These are phyloP conservation scores for Chloropsis hardwickii DNA, from an alignment of 2,113 vertebrate species.

Conservation along the genomic window DNA sequence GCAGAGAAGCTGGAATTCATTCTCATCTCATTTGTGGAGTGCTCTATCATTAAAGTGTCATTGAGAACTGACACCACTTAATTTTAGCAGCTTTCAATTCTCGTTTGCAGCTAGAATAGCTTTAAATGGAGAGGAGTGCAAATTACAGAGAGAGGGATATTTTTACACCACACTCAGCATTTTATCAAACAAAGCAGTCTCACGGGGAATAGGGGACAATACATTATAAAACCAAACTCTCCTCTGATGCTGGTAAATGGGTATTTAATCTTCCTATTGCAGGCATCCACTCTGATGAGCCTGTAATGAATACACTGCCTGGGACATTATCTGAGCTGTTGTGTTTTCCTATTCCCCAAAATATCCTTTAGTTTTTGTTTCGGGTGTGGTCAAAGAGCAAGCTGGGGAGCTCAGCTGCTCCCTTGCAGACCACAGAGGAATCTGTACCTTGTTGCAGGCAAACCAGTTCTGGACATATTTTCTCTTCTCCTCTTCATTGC, in stretches of 20 bases:
- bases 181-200: slow-evolving; percentile 88
- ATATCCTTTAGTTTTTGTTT: slow-evolving; percentile 71
- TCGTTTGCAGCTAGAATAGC: slow-evolving; percentile 79
- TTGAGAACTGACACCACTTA: slow-evolving; percentile 98
- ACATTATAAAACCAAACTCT: slow-evolving; percentile 81
- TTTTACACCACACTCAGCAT: slow-evolving; percentile 87
- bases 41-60: slow-evolving; percentile 98
- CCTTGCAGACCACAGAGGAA: slow-evolving; percentile 49
- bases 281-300: slow-evolving; percentile 76
- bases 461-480: slow-evolving; percentile 64
- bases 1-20: slow-evolving; percentile 89
- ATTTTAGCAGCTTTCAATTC: slow-evolving; percentile 96
- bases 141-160: slow-evolving; percentile 79
- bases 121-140: slow-evolving; percentile 79
- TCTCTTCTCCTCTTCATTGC: slow-evolving; percentile 66
- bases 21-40: slow-evolving; percentile 88
- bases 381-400: slow-evolving; percentile 59
- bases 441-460: slow-evolving; percentile 62
- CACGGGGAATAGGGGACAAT: slow-evolving; percentile 78
- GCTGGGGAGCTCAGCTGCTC: slow-evolving; percentile 41
- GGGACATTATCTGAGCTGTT: slow-evolving; percentile 69
- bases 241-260: slow-evolving; percentile 81
- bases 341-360: slow-evolving; percentile 66
- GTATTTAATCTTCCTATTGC: slow-evolving; percentile 80
- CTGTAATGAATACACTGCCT: slow-evolving; percentile 74